Evolutionary conservation across 2,797 vertebrate species (phyloP), one percentile per base, ranked within the genome.

Genomic region (Enteromius treurensis): DNA sequence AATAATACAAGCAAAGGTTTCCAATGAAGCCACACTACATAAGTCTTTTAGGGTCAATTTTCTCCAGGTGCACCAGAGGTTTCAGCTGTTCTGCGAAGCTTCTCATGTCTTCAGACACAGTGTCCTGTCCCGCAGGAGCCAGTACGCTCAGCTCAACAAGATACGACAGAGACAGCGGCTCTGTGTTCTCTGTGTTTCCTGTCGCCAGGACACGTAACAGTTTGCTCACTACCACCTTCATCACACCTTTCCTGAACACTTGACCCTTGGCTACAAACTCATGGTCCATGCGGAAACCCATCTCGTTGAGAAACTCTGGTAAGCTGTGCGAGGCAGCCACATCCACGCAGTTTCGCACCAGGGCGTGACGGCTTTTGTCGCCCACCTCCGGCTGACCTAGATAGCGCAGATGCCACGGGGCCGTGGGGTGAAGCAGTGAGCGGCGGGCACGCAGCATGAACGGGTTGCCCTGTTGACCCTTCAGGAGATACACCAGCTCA

Each of bases 211-310:
- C 94, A 0, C 98, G 97, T 34, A 96, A 99, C 85, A 99, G 92
- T 91, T 98, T 99, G 92, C 96, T 98, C 1, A 99, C 98, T 85
- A 97, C 93, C 1, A 99, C 93, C 91, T 99, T 99, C 96, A 99
- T 96, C 0, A 91, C 95, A 2, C 98, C 97, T 90, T 97, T 97
- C 71, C 97, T 96, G 90, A 99, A 99, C 73, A 99, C 89, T 55
- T 99, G 97, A 0, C 98, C 98, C 26, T 96, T 97, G 81, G 97
- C 95, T 17, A 99, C 96, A 83, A 99, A 99, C 89, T 99, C 98
- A 0, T 99, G 97, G 93, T 99, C 98, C 97, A 99, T 97, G 78
- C 97, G 97, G 92, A 99, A 99, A 34, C 98, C 98, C 98, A 99
- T 99, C 91, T 99, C 98, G 71, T 96, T 95, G 45, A 99, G 94